Conservation (phyloP, 2,797 vertebrate species). For the Ptychobarbus kaznakovi region DNA sequence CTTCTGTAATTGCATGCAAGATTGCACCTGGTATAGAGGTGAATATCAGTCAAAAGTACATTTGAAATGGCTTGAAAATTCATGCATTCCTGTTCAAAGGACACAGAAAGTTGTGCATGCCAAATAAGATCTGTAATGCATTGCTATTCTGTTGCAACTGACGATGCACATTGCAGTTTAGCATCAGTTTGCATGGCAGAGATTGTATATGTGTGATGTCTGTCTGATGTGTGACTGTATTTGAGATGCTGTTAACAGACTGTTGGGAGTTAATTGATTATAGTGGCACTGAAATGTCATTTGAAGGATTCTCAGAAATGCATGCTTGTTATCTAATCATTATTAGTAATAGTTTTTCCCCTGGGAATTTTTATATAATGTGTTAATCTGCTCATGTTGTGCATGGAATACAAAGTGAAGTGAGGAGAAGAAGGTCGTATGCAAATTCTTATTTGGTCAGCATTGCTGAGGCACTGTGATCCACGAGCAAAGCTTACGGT, state of each 20-base stretch:
- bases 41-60: neutral
- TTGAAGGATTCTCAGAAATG: constrained; percentile 7
- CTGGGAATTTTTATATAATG: neutral
- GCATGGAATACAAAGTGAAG: neutral
- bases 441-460: constrained; percentile 8
- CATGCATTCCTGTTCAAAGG: neutral
- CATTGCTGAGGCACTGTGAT: constrained; percentile 17
- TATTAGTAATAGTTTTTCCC: neutral
- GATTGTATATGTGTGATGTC: neutral
- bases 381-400: neutral
- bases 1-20: neutral
- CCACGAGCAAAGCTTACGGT: neutral
- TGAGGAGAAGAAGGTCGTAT: neutral
- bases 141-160: neutral
- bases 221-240: neutral
- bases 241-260: neutral
- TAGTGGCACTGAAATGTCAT: constrained; percentile 21
- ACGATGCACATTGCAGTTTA: neutral
- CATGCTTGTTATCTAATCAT: constrained; percentile 7
- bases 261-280: constrained; percentile 29
- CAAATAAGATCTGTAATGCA: neutral
- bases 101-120: neutral
- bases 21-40: neutral
- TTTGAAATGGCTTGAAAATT: too few species aligned
- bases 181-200: neutral